Percentiles rank a stretch among this genome's conserved stretches.
Conservation (phyloP, 2,888 invertebrate species). For the Drosophila anomelani region DNA sequence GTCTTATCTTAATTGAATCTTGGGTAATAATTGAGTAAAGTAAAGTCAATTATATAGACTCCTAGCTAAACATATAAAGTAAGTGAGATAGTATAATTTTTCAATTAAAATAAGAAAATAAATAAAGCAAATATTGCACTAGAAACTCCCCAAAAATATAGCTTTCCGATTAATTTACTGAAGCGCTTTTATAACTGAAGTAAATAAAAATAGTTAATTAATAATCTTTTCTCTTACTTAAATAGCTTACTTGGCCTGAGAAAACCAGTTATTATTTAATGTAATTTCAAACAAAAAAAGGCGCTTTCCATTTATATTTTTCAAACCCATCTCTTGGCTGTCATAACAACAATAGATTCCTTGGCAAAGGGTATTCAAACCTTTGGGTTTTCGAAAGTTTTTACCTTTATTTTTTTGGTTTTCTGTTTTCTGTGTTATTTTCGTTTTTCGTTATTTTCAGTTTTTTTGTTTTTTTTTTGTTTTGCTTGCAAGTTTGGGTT, state of each 20-base stretch:
- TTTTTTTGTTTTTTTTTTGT: slow-evolving; percentile 3
- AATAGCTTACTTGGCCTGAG: background rate
- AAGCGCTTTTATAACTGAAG: no score
- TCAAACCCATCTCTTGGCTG: slow-evolving; percentile 8
- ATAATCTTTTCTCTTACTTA: no score
- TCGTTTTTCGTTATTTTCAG: background rate
- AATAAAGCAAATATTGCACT: background rate
- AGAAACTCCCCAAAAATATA: background rate
- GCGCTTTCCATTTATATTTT: background rate
- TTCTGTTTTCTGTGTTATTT: slow-evolving; percentile 11
- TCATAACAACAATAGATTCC: slow-evolving; percentile 1
- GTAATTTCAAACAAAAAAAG: background rate
- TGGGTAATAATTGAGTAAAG: background rate
- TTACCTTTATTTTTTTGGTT: slow-evolving; percentile 1
- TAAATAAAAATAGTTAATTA: background rate
- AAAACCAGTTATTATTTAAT: background rate
- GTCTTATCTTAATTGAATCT: slow-evolving; percentile 28
- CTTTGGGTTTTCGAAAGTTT: slow-evolving; percentile 33
- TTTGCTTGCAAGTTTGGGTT: slow-evolving; percentile 20
- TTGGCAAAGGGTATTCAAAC: slow-evolving; percentile 23
- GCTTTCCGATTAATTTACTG: background rate
- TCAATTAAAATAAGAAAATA: background rate
- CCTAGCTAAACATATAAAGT: background rate
- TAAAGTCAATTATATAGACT: background rate
- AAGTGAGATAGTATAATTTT: background rate